Evolutionary conservation across 1,140 invertebrate genomes (phyloP).

Genomic region (Leucophenga varia): DNA sequence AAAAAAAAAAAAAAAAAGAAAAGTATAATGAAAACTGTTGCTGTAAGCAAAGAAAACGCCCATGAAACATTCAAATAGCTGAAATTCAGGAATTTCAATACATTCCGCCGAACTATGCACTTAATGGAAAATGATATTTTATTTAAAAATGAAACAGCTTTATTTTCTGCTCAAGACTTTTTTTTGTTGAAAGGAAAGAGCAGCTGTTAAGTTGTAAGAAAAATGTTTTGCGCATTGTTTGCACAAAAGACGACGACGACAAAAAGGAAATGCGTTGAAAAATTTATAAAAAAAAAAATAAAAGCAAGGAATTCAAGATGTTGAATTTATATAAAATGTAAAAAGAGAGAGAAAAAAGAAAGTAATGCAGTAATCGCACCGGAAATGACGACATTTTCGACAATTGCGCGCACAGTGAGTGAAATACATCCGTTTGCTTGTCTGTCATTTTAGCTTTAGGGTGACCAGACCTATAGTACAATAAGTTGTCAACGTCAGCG

Average conservation of each 20-base stretch:
- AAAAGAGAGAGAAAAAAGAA: slow-evolving; percentile 15
- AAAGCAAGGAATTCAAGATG: no score
- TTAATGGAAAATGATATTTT: slow-evolving; percentile 50
- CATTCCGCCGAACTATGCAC: slow-evolving; percentile 1
- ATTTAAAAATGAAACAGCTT: slow-evolving; percentile 46
- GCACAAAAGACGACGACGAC: slow-evolving; percentile 5
- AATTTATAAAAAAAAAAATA: slow-evolving; percentile 31
- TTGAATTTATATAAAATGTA: not conserved
- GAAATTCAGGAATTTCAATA: no score
- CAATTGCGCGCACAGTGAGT: no score
- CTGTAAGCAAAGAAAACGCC: no score
- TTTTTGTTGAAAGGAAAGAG: slow-evolving; percentile 21
- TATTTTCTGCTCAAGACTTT: no score
- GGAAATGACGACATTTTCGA: slow-evolving; percentile 11
- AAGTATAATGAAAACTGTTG: no score
- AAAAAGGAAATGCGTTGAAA: slow-evolving; percentile 22
- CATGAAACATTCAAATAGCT: no score
- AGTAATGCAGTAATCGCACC: slow-evolving; percentile 18
- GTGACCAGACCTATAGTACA: slow-evolving; percentile 8
- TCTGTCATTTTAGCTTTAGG: no score
- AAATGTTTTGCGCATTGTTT: slow-evolving; percentile 34
- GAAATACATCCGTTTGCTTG: slow-evolving; percentile 50
- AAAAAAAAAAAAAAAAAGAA: no score
- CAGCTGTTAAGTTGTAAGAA: not conserved
- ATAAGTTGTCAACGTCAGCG: slow-evolving; percentile 7